These are phyloP conservation scores for Drosophila tsacasi DNA, from an alignment of 1,140 invertebrate species.

Conservation along the genomic window DNA sequence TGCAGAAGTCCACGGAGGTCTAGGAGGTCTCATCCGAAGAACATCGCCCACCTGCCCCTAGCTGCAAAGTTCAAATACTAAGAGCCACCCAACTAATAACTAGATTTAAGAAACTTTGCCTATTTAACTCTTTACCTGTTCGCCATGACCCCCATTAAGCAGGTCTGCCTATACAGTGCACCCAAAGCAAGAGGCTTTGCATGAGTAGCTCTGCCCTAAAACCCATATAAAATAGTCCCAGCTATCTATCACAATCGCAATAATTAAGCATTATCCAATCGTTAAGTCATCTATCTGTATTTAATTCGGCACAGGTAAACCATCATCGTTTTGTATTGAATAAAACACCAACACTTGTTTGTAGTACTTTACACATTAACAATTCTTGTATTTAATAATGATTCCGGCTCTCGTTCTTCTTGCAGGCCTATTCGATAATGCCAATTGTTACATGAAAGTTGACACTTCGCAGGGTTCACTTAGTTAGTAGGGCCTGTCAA, in stretches of 20 bases:
- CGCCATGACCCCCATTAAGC: conserved; percentile 54
- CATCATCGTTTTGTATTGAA: conserved; percentile 53
- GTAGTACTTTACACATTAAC: conserved; percentile 31
- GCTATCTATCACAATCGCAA: conserved; percentile 1
- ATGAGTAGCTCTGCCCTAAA: not conserved
- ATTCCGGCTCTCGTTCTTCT: conserved; percentile 10
- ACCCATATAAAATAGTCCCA: conserved; percentile 25
- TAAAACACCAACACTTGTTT: conserved; percentile 54
- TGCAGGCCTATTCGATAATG: conserved; percentile 70
- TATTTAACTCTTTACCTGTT: conserved; percentile 38
- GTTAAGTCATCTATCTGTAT: conserved; percentile 30
- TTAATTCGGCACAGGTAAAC: conserved; percentile 37
- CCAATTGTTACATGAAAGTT: conserved; percentile 84
- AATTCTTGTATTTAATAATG: conserved; percentile 6
- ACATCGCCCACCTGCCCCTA: conserved; percentile 41
- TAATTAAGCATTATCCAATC: conserved; percentile 35
- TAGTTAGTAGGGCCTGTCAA: conserved; percentile 52
- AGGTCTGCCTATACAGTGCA: not conserved
- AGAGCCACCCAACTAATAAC: conserved; percentile 61
- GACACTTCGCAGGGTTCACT: conserved; percentile 60
- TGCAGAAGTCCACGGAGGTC: conserved; percentile 84
- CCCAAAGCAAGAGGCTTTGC: not conserved
- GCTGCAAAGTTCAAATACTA: conserved; percentile 79
- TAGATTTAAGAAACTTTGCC: conserved; percentile 58
- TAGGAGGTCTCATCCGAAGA: conserved; percentile 50